These are phyloP conservation scores for Hafferia zeledoni DNA, from an alignment of 2,797 vertebrate genomes.

Conservation along the genomic window DNA sequence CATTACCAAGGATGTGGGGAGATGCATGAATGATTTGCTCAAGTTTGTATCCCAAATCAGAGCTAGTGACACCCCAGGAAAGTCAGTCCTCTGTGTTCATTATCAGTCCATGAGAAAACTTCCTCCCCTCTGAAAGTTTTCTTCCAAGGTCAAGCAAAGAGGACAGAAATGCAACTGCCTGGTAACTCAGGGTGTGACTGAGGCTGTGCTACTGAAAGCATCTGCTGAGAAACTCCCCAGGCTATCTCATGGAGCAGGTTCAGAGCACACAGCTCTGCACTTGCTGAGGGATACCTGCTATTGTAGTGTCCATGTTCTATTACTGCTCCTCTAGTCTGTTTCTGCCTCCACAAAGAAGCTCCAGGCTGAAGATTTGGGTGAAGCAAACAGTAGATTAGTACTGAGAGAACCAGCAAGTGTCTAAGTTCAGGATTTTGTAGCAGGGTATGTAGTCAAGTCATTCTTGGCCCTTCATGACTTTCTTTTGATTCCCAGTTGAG, in stretches of 20 bases:
- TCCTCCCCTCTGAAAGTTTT: not conserved
- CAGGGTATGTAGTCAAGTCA: not conserved
- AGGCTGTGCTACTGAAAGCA: not conserved
- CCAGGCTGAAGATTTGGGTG: not conserved
- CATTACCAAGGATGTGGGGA: not conserved
- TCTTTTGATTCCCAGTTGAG: not conserved
- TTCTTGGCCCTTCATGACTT: not conserved
- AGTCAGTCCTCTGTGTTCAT: not conserved
- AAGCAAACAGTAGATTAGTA: not conserved
- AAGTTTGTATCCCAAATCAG: not conserved
- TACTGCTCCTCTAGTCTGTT: not conserved
- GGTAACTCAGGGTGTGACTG: not conserved
- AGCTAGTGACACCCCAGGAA: not conserved
- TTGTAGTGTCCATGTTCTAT: not conserved
- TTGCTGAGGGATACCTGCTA: not conserved
- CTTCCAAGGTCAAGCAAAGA: not conserved
- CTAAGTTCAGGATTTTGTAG: not conserved
- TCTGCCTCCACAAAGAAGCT: not conserved
- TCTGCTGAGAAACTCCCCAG: not conserved
- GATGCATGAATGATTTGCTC: not conserved
- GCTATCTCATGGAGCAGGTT: not conserved
- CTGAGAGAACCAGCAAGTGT: not conserved
- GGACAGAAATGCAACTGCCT: not conserved
- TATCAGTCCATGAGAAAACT: not conserved
- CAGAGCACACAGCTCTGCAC: not conserved